Conservation (phyloP, 2,888 invertebrate species). For the Gymnoscelis rufifasciata region DNA sequence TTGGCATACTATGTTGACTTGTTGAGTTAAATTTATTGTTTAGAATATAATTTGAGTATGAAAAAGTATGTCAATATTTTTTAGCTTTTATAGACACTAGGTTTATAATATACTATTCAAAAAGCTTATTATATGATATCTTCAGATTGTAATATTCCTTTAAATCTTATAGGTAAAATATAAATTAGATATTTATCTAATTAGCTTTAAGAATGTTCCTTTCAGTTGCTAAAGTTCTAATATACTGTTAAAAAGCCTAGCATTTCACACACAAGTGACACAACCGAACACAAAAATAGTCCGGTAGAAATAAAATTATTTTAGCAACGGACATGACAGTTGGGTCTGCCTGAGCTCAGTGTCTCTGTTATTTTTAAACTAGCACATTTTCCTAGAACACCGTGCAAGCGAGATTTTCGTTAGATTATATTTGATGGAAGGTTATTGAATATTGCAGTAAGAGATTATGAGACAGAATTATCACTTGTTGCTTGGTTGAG, state of each 20-base stretch:
- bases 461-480: constrained; percentile 51
- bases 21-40: no score
- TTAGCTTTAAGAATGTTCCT: no score
- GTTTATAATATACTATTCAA: no score
- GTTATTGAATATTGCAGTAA: constrained; percentile 19
- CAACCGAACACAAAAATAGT: constrained; percentile 27
- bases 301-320: constrained; percentile 26
- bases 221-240: not conserved
- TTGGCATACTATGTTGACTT: no score
- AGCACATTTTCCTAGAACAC: no score
- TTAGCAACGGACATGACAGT: constrained; percentile 34
- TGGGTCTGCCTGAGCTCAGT: constrained; percentile 48
- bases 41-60: no score
- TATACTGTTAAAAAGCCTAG: not conserved
- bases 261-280: constrained; percentile 12
- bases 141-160: no score
- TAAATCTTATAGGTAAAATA: no score
- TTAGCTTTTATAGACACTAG: no score
- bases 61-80: no score
- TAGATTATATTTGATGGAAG: constrained; percentile 23
- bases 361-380: constrained; percentile 65
- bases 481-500: constrained; percentile 39
- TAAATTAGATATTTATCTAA: no score
- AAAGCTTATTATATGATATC: no score
- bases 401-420: constrained; percentile 30